Evolutionary conservation across 2,113 vertebrate species (phyloP), one percentile per base, ranked within the genome.

Genomic region (Sebastes fasciatus): DNA sequence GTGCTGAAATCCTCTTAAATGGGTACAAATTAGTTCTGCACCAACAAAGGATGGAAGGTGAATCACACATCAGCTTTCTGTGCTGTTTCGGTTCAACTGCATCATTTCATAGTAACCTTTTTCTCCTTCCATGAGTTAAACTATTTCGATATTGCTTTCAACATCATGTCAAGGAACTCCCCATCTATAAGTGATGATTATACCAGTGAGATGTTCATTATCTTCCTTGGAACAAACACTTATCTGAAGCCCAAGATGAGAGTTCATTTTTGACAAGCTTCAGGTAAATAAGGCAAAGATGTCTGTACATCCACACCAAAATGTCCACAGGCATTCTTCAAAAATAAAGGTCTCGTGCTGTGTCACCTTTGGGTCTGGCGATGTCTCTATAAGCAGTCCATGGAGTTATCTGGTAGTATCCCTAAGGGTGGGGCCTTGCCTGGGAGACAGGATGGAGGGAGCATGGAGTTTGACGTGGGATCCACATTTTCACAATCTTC

Each of bases 401-500:
- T 98, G 21, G 97, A 98, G 90, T 98, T 98, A 77, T 98, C 97
- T 1, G 97, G 96, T 57, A 97, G 93, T 60, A 97, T 78, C 14
- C 95, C 93, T 3, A 97, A 87, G 17, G 96, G 93, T n/a, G 94
- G 94, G 26, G 92, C 93, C 89, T 97, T 98, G 51, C 95, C 89
- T 1, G 96, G 95, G 3, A 95, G 89, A 90, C 95, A 97, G 73
- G 92, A 95, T 6, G 97, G 93, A 5, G 97, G 94, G n/a, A 96
- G 93, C 93, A 96, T 93, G 17, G 95, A 88, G 83, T 95, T 96
- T 65, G 95, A 93, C 7, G 94, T 55, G 0, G 97, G 96, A 87
- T 97, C 97, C 66, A 97, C 95, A 73, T 96, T 97, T 93, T 98
- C 97, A 17, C 91, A 93, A 85, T 97, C 96, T 90, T 98, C 97